Conservation (phyloP, 2,797 vertebrate genomes). For the Sparidentex hasta region DNA sequence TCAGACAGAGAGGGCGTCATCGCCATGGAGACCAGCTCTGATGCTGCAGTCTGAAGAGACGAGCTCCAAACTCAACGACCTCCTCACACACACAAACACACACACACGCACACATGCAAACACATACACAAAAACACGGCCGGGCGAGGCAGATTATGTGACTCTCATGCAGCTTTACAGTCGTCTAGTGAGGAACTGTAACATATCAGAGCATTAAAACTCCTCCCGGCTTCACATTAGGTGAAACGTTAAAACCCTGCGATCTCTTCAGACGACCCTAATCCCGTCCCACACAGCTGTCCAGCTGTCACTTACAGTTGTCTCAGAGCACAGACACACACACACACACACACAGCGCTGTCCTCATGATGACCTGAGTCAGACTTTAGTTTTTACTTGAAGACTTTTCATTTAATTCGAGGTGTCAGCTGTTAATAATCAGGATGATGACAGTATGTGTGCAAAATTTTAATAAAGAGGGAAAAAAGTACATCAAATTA, state of each 20-base stretch:
- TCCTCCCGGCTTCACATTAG: slow-evolving; percentile 45
- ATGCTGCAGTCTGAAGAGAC: slow-evolving; percentile 56
- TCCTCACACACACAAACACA: neutral
- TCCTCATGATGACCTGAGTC: neutral
- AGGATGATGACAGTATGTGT: neutral
- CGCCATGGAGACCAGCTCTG: slow-evolving; percentile 70
- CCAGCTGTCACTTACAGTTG: slow-evolving; percentile 62
- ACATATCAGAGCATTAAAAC: slow-evolving; percentile 53
- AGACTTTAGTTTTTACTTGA: neutral
- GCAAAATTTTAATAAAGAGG: neutral
- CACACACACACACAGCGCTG: neutral
- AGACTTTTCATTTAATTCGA: neutral
- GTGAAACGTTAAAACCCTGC: slow-evolving; percentile 22
- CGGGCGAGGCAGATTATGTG: slow-evolving; percentile 51
- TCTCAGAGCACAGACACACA: slow-evolving; percentile 3
- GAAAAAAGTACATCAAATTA: no score
- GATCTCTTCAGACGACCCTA: slow-evolving; percentile 39
- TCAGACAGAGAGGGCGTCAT: slow-evolving; percentile 60
- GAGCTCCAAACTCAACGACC: slow-evolving; percentile 66
- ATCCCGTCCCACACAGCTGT: slow-evolving; percentile 47
- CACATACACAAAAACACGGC: neutral
- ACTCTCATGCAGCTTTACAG: slow-evolving; percentile 49
- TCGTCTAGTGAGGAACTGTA: slow-evolving; percentile 48
- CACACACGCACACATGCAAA: no score
- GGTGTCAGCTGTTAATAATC: neutral